Base-by-base conservation (phyloP, 2,888 invertebrate species). In the Lycia hirtaria region DNA sequence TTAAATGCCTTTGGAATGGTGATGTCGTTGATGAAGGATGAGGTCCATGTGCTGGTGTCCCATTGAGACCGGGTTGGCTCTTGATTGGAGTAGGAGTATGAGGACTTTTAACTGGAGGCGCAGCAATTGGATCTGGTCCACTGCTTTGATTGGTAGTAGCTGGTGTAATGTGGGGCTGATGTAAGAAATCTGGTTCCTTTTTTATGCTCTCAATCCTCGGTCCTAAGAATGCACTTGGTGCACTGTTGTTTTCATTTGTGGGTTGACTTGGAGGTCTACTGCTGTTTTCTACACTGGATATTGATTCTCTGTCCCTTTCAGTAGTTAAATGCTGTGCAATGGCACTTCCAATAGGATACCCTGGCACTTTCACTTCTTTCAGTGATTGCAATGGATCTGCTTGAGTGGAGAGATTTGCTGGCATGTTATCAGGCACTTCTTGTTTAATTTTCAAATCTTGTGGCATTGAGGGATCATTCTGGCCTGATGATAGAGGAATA, bases 321-420 rank as follows among this genome's bases (percentile, higher is more conserved):
- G 88, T 90, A 67, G 79, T 89, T 64, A 90, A 78, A 76, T 92
- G 89, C 68, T 90, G 90, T 51, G 90, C 87, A 72, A 91, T 90
- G 20, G 91, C 85, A 81, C 89, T 90, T 61, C 93, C 93, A 38
- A 94, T 92, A 56, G 94, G 93, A 75, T 94, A 95, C 28, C 95
- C 95, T 32, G 95, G 95, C 6, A 96, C 96, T 92, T 96, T 96
- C 0, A 96, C 96, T 80, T 96, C 96, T 77, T 96, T 95, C 6
- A 96, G 85, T 66, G 96, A 96, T 75, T 96, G 96, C 63, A 96
- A 78, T 2, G 96, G 96, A 88, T 96, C 96, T 20, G 87, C 84
- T 60, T 93, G 93, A 41, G 93, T 92, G 35, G 93, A 92, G 35
- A 92, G 73, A 72, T 92, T 92, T 45, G 91, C 89, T 57, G 93